Conservation (phyloP, 2,797 vertebrate genomes). For the Tolypeutes matacus region DNA sequence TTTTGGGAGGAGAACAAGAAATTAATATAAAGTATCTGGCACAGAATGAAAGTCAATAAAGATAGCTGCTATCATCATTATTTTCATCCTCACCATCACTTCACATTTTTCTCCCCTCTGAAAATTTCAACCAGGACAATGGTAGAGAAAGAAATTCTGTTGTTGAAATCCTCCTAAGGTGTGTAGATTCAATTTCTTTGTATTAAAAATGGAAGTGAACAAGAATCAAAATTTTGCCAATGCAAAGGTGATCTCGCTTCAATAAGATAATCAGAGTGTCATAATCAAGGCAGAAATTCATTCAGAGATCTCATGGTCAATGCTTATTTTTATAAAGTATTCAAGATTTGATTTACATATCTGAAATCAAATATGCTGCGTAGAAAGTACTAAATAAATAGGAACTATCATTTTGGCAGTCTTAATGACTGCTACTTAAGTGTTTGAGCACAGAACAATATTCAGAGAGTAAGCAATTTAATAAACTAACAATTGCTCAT, state of each 20-base stretch:
- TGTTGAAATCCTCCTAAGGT: not conserved
- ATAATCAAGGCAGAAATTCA: not conserved
- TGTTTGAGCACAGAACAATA: slow-evolving; percentile 62
- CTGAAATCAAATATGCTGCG: not conserved
- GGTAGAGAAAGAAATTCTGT: not conserved
- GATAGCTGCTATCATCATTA: not conserved
- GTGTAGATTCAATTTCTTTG: not conserved
- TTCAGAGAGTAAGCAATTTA: slow-evolving; percentile 70
- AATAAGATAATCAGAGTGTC: not conserved
- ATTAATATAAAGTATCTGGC: not conserved
- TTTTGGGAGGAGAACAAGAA: not conserved
- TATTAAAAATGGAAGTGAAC: not conserved
- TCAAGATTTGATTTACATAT: slow-evolving; percentile 30
- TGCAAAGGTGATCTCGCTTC: not conserved
- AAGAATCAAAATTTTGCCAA: slow-evolving; percentile 24
- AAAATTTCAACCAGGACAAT: not conserved
- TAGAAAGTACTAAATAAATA: slow-evolving; percentile 65
- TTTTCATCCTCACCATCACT: not conserved
- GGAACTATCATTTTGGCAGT: slow-evolving; percentile 30
- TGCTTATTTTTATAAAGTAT: not conserved
- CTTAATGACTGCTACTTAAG: slow-evolving; percentile 55
- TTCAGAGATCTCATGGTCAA: slow-evolving; percentile 17
- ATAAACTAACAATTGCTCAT: slow-evolving; percentile 78
- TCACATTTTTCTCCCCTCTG: not conserved
- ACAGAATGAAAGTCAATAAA: not conserved